Conservation (phyloP, 2,113 vertebrate species). For the Pionites leucogaster region DNA sequence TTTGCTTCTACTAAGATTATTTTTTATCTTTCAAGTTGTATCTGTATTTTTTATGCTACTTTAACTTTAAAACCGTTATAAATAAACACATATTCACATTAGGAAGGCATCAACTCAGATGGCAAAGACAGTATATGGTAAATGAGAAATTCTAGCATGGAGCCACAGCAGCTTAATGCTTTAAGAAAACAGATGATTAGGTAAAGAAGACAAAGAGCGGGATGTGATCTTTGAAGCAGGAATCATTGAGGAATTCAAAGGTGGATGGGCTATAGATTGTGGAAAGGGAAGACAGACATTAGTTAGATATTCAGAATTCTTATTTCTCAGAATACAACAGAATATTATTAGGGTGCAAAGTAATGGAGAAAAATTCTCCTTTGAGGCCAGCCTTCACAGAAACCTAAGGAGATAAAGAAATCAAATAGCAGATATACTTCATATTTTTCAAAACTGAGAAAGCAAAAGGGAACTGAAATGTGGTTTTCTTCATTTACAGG, state of each 20-base stretch:
- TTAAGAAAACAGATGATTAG: not conserved
- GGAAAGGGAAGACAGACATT: not conserved
- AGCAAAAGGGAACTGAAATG: slow-evolving; percentile 9
- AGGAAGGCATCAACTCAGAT: not conserved
- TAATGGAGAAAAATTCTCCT: not conserved
- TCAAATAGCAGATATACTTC: slow-evolving; percentile 21
- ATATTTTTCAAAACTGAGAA: slow-evolving; percentile 9
- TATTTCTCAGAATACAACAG: slow-evolving; percentile 6
- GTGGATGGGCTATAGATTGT: not conserved
- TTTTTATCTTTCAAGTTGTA: not conserved
- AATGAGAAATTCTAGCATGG: not conserved
- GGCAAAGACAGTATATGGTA: not conserved
- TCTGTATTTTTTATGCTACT: not conserved
- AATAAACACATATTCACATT: slow-evolving; percentile 25
- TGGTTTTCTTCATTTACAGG: not conserved
- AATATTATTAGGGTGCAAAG: not conserved
- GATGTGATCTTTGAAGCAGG: not conserved
- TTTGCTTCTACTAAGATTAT: not conserved
- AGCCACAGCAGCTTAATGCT: not conserved
- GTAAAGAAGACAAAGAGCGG: not conserved
- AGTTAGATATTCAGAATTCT: not conserved
- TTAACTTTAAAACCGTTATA: not conserved
- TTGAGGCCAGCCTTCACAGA: not conserved
- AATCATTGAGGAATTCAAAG: slow-evolving; percentile 9
- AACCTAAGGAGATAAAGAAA: slow-evolving; percentile 24